These are phyloP conservation scores for Leptura quadrifasciata DNA, from an alignment of 2,888 invertebrate genomes.

Conservation along the genomic window DNA sequence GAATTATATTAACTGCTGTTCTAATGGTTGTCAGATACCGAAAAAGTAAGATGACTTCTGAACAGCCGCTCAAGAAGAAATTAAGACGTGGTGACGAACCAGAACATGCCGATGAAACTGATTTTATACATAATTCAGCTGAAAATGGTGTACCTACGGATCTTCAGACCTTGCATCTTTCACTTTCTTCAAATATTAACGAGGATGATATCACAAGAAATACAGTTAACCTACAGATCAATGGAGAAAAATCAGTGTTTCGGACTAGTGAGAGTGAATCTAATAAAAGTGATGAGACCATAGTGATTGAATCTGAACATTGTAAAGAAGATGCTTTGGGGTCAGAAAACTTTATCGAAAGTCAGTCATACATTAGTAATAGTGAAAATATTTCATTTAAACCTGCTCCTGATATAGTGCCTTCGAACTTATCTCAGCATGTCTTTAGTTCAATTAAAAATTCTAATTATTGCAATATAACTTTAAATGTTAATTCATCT, in stretches of 20 bases:
- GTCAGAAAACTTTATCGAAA: conserved; percentile 19
- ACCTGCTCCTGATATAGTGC: conserved; percentile 64
- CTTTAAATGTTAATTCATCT: conserved; percentile 41
- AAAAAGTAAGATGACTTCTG: conserved; percentile 80
- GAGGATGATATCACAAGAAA: conserved; percentile 69
- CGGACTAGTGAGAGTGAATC: conserved; percentile 60
- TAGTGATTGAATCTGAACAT: conserved; percentile 51
- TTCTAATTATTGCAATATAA: conserved; percentile 19
- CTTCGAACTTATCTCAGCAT: conserved; percentile 41
- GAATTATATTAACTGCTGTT: conserved; percentile 51
- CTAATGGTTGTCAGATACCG: conserved; percentile 82
- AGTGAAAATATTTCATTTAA: conserved; percentile 61
- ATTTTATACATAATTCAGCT: conserved; percentile 75
- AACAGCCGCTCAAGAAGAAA: conserved; percentile 91
- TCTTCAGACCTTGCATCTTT: conserved; percentile 68
- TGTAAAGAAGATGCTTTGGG: conserved; percentile 50
- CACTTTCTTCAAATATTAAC: conserved; percentile 67
- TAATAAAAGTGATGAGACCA: conserved; percentile 57
- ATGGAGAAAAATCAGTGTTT: conserved; percentile 60
- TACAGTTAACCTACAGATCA: conserved; percentile 63
- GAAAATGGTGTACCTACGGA: conserved; percentile 71
- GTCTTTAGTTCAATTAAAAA: conserved; percentile 27
- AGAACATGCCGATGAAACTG: conserved; percentile 77
- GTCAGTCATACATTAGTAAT: conserved; percentile 43
- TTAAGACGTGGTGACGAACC: conserved; percentile 80